A percentile compares a stretch with the other conserved stretches of the same genome.
Evolutionary conservation across 1,140 invertebrate genomes (phyloP).

Genomic region (Aphidius gifuensis): DNA sequence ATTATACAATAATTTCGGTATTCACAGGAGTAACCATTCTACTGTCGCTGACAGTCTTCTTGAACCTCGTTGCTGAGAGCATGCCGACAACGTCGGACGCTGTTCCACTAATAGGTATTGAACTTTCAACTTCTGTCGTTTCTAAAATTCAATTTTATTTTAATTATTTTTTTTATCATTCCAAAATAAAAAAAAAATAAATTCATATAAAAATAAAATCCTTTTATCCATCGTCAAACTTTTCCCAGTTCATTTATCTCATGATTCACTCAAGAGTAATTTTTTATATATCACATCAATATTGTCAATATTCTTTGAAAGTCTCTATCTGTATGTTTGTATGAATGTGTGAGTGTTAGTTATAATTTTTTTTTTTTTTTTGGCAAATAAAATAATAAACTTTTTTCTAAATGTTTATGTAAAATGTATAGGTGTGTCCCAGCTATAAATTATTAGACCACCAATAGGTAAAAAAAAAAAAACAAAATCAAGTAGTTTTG

Average conservation of each 20-base stretch:
- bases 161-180: neutral
- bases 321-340: conserved; percentile 9
- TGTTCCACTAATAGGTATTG: conserved; percentile 77
- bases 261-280: conserved; percentile 5
- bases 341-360: neutral
- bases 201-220: too few relatives aligned
- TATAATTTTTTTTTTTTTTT: neutral
- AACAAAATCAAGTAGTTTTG: too few relatives aligned
- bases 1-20: conserved; percentile 33
- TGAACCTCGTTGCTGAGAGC: conserved; percentile 79
- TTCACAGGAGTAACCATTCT: conserved; percentile 79
- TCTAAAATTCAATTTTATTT: neutral
- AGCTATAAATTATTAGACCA: too few relatives aligned
- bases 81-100: conserved; percentile 83
- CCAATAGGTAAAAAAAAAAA: too few relatives aligned
- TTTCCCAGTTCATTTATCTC: neutral
- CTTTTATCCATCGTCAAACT: too few relatives aligned
- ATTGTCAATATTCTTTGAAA: neutral
- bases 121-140: conserved; percentile 15
- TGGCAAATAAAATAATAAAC: too few relatives aligned
- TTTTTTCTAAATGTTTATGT: too few relatives aligned
- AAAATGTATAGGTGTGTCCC: too few relatives aligned
- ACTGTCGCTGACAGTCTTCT: conserved; percentile 85
- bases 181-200: neutral
- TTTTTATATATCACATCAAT: conserved; percentile 9